These are phyloP conservation scores for Virgularia gustaviana DNA, from an alignment of 92 coral and sea anemone genomes.

Conservation along the genomic window DNA sequence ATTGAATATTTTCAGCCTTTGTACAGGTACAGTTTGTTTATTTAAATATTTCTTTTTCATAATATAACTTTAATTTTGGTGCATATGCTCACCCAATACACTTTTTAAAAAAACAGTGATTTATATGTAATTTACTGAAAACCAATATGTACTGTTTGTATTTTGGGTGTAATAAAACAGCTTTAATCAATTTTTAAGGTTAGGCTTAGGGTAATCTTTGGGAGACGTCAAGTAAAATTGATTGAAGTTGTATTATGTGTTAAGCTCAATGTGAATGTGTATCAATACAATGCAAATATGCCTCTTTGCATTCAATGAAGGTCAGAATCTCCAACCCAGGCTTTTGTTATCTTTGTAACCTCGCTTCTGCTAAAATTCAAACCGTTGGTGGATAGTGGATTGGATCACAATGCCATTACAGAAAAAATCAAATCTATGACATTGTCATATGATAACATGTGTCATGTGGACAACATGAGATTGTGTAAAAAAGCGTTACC, in stretches of 20 bases:
- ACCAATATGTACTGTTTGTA: no score
- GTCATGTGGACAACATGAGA: not conserved
- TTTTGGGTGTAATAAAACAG: no score
- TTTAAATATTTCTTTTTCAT: no score
- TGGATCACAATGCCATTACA: not conserved
- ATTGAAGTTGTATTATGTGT: no score
- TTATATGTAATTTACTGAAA: no score
- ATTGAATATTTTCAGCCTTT: constrained; percentile 58
- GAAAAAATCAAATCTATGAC: not conserved
- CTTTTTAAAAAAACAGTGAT: no score
- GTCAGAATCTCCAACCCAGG: constrained; percentile 53
- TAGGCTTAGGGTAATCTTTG: no score
- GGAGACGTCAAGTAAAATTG: not conserved
- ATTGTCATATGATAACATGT: constrained; percentile 21
- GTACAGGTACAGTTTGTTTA: constrained; percentile 24
- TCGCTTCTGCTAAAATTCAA: constrained; percentile 46
- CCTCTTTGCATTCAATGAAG: not conserved
- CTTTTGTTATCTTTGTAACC: constrained; percentile 26
- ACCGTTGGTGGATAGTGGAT: constrained; percentile 22
- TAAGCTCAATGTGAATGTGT: no score
- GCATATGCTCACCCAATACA: no score
- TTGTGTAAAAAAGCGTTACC: not conserved
- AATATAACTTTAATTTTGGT: no score
- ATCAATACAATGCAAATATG: no score
- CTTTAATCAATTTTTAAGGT: no score